Conservation (phyloP, 1,140 invertebrate genomes). For the Cataglyphis hispanica region DNA sequence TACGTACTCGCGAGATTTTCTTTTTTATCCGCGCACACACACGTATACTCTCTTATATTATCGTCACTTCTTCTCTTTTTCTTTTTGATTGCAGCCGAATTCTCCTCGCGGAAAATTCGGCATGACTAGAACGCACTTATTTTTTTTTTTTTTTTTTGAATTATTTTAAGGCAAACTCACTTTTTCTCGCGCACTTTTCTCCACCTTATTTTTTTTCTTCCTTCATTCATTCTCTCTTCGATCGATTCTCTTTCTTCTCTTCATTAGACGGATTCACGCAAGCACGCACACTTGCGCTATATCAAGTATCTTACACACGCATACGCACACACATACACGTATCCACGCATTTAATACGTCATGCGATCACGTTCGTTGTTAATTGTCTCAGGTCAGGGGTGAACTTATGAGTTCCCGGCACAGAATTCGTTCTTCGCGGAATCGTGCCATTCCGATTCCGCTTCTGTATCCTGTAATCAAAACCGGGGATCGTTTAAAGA, state of each 20-base stretch:
- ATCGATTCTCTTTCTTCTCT: not conserved
- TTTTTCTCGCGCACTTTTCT: conserved; percentile 44
- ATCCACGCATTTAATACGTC: conserved; percentile 72
- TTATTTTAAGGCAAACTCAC: conserved; percentile 79
- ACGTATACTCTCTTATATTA: conserved; percentile 37
- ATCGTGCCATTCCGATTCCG: conserved; percentile 74
- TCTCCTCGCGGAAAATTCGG: conserved; percentile 6
- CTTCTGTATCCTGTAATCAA: conserved; percentile 69
- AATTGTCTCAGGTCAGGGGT: conserved; percentile 61
- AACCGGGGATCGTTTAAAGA: conserved; percentile 39
- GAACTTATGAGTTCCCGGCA: conserved; percentile 47
- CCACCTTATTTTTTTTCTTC: too few species aligned
- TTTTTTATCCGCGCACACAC: not conserved
- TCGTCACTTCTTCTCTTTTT: not conserved
- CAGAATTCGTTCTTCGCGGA: conserved; percentile 59
- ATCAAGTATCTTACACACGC: conserved; percentile 29
- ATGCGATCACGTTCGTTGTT: conserved; percentile 74
- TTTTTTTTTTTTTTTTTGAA: conserved; percentile 66
- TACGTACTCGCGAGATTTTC: conserved; percentile 20
- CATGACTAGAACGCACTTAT: conserved; percentile 71
- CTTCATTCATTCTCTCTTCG: not conserved
- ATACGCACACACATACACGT: conserved; percentile 62
- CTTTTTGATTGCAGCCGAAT: conserved; percentile 47
- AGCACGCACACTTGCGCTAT: conserved; percentile 12
- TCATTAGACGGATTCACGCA: conserved; percentile 16